phyloP scores from a whole-genome alignment of 2,113 vertebrate species.

The Anarhynchus alexandrinus region DNA sequence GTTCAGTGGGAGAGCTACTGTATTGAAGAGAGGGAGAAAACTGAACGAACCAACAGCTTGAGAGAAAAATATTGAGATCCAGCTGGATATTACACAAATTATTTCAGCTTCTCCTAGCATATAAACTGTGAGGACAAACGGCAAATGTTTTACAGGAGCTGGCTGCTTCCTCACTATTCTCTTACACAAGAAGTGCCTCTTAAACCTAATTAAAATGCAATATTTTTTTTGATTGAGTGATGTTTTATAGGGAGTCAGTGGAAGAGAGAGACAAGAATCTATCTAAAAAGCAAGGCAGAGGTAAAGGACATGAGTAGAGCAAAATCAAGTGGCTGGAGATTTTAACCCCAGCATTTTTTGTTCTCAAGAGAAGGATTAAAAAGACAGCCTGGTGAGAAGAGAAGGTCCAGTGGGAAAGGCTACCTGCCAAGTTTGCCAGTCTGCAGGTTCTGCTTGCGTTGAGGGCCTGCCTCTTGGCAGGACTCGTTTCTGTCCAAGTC shows the following conservation, averaged over 20 bases:
- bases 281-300: background rate
- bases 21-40: conserved; percentile 38
- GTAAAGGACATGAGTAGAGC: background rate
- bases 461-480: background rate
- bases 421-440: background rate
- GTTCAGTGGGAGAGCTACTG: conserved; percentile 53
- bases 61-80: conserved; percentile 55
- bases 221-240: background rate
- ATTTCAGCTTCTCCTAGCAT: background rate
- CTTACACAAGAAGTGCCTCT: background rate
- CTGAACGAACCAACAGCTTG: background rate
- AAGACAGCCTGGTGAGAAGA: background rate
- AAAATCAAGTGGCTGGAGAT: background rate
- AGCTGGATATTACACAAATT: conserved; percentile 49
- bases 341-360: background rate
- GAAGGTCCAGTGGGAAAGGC: background rate
- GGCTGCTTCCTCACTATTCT: background rate
- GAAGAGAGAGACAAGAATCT: background rate
- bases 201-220: background rate
- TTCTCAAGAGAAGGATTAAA: background rate
- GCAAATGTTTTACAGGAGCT: conserved; percentile 16
- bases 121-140: conserved; percentile 27
- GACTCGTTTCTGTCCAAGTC: background rate
- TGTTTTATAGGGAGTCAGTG: background rate
- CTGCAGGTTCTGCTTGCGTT: background rate